phyloP scores from a whole-genome alignment of 2,888 invertebrate species.

The Megastigmus dorsalis region DNA sequence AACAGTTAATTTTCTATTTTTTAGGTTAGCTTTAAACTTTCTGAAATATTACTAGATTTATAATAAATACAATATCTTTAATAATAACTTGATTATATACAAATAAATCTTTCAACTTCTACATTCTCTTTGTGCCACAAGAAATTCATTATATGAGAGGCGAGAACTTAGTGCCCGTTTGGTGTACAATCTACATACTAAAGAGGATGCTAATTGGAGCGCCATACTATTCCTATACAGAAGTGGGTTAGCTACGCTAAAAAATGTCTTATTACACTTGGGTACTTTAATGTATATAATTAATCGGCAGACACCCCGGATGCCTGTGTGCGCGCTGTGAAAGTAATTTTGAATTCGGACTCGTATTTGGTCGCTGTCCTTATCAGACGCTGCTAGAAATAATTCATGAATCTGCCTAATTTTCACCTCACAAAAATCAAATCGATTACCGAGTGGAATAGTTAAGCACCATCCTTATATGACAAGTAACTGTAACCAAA shows the following conservation, averaged over 20 bases:
- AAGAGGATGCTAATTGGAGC: conserved; percentile 45
- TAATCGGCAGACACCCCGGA: conserved; percentile 14
- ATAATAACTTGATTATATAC: too few relatives aligned
- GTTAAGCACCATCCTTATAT: too few relatives aligned
- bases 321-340: conserved; percentile 22
- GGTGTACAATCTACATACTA: conserved; percentile 36
- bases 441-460: too few relatives aligned
- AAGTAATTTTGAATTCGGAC: conserved; percentile 30
- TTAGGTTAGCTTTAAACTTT: too few relatives aligned
- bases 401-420: background rate
- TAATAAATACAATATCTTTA: conserved; percentile 2
- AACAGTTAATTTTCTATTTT: too few relatives aligned
- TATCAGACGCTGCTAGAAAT: background rate
- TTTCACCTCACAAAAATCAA: conserved; percentile 5
- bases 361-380: conserved; percentile 18
- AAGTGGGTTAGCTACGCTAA: conserved; percentile 53
- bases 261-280: conserved; percentile 46
- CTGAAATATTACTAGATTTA: background rate
- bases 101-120: too few relatives aligned
- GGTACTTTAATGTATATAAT: conserved; percentile 20
- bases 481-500: too few relatives aligned
- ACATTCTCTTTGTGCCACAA: background rate
- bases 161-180: conserved; percentile 1
- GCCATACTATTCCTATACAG: background rate
- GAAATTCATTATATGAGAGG: conserved; percentile 8